These are phyloP conservation scores for Bemisia tabaci DNA, from an alignment of 1,140 invertebrate species.

Conservation along the genomic window DNA sequence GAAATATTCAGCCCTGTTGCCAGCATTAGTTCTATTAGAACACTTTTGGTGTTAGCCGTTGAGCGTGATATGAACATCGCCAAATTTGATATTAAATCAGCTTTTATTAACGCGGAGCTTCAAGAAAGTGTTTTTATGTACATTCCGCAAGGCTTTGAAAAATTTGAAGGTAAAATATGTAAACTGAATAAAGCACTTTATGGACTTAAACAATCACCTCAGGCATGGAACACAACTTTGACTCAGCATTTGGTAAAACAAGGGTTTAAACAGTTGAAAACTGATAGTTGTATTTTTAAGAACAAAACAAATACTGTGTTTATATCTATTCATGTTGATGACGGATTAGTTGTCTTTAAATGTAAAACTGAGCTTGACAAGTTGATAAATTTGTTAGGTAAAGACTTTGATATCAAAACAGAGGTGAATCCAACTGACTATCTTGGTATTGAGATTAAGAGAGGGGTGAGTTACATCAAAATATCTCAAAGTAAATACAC, in stretches of 20 bases:
- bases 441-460: conserved; percentile 25
- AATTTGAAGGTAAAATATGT: too few relatives aligned
- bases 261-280: conserved; percentile 17
- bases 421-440: conserved; percentile 16
- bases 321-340: conserved; percentile 28
- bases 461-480: conserved; percentile 15
- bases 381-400: conserved; percentile 13
- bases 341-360: conserved; percentile 23
- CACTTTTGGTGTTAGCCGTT: too few relatives aligned
- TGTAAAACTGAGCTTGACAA: conserved; percentile 16
- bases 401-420: conserved; percentile 21
- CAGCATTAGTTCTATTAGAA: too few relatives aligned
- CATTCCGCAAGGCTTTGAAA: too few relatives aligned
- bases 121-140: too few relatives aligned
- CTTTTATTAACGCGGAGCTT: too few relatives aligned
- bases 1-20: too few relatives aligned
- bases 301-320: conserved; percentile 14
- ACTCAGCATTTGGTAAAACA: conserved; percentile 20
- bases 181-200: conserved; percentile 15
- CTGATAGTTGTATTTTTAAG: conserved; percentile 21
- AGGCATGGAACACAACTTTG: conserved; percentile 26
- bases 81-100: too few relatives aligned
- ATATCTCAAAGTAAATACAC: too few relatives aligned
- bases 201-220: conserved; percentile 26
- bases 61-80: too few relatives aligned